Conservation (phyloP, 1,140 invertebrate species). For the Drosophila trapezifrons region DNA sequence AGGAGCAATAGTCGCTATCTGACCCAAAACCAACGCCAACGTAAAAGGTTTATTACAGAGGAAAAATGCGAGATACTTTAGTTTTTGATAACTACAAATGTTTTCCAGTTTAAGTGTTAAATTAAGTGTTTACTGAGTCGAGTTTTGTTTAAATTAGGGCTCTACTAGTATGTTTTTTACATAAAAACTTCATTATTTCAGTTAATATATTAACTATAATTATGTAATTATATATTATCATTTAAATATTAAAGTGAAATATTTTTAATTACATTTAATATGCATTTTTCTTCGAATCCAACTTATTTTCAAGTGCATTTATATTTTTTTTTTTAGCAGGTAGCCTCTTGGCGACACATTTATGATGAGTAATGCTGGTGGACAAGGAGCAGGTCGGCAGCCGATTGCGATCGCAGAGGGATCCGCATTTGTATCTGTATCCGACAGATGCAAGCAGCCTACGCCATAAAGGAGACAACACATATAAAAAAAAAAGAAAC, state of each 20-base stretch:
- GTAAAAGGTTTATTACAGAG: slow-evolving; percentile 23
- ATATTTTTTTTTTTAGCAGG: slow-evolving; percentile 21
- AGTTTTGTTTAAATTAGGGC: background rate
- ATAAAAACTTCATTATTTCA: background rate
- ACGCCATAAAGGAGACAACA: slow-evolving; percentile 24
- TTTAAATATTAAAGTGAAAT: no score
- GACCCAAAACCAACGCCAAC: slow-evolving; percentile 75
- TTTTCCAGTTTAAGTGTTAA: background rate
- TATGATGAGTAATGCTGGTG: slow-evolving; percentile 73
- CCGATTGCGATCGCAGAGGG: slow-evolving; percentile 42
- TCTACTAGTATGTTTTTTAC: background rate
- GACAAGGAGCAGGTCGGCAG: slow-evolving; percentile 56
- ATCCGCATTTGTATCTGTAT: slow-evolving; percentile 40
- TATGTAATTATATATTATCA: no score
- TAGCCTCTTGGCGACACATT: slow-evolving; percentile 54
- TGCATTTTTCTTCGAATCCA: background rate
- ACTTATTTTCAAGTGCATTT: slow-evolving; percentile 4
- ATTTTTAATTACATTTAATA: background rate
- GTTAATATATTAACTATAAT: no score
- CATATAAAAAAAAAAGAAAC: background rate
- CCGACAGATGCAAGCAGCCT: slow-evolving; percentile 52
- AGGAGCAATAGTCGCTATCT: slow-evolving; percentile 56
- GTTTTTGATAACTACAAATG: background rate
- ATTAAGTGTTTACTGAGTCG: background rate
- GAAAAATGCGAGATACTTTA: slow-evolving; percentile 6